Evolutionary conservation across 2,888 invertebrate genomes (phyloP), one percentile per base, ranked within the genome.

Genomic region (Caenorhabditis sp.): DNA sequence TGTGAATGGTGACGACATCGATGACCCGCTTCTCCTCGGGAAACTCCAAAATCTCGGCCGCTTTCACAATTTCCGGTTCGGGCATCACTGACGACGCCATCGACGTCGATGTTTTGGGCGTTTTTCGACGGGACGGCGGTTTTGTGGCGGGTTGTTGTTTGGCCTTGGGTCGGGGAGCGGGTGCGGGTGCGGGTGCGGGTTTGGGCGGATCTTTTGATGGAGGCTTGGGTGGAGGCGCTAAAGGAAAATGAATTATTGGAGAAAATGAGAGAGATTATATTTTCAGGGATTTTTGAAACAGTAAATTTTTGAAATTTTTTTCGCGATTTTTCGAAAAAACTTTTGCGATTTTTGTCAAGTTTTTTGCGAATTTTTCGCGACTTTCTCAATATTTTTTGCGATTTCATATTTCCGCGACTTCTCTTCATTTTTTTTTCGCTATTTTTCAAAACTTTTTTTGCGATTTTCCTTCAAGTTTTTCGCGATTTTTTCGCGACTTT

Each of bases 21-120:
- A 64, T 58, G n/a, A 65, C 61, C 24, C 59, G 65, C 36, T 55
- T 59, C 17, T 58, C 66, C 58, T 72, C 72, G 1, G 65, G 73
- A 26, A 73, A 73, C 26, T 73, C 73, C 14, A 73, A 31, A 59
- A 73, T 69, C 51, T 73, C 69, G 5, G 73, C 73, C 12, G 62
- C 66, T 31, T 57, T 26, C 19, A 26, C 31, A n/a, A 68, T 54
- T 19, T 62, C 63, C 4, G 73, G 73, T 10, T 24, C 26, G 6
- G 73, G 72, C 8, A 72, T 73, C 0, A 68, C 62, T 2, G 73
- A 69, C 3, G 73, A 68, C 1, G 59, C 57, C n/a, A 26, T 37
- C 5, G 66, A 67, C 0, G 51, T 51, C 4, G 50, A 66, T 1
- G 67, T 72, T 24, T 60, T 67, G 10, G 67, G 53, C 1, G 66